These are phyloP conservation scores for Brienomyrus brachyistius DNA, from an alignment of 2,113 vertebrate species.

Conservation along the genomic window DNA sequence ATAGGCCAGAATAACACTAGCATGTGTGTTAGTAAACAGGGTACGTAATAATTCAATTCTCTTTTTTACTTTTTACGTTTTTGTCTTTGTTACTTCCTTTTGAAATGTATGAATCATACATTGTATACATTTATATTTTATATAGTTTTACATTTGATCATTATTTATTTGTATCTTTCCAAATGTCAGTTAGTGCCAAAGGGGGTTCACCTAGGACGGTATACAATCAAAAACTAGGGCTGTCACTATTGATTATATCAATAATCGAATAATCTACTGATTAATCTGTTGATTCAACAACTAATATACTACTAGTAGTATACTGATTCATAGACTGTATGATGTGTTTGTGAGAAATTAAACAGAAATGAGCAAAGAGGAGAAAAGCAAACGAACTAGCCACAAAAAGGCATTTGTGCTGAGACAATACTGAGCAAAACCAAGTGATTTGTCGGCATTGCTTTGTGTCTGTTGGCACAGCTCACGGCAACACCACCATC, in stretches of 20 bases:
- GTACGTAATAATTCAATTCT: neutral
- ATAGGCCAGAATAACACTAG: neutral
- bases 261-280: neutral
- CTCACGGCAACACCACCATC: neutral
- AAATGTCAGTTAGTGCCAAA: neutral
- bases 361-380: neutral
- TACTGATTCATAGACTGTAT: too few relatives aligned
- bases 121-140: neutral
- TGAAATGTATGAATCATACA: too few relatives aligned
- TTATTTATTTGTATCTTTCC: neutral
- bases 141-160: neutral
- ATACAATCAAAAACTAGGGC: neutral
- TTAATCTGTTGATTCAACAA: neutral
- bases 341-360: neutral
- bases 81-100: too few relatives aligned
- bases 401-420: neutral
- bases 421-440: neutral
- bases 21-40: neutral
- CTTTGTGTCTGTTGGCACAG: neutral
- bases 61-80: too few relatives aligned
- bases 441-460: too few relatives aligned
- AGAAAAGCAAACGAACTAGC: neutral
- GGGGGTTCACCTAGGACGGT: neutral
- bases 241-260: neutral
- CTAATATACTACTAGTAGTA: neutral